Evolutionary conservation across 2,113 vertebrate species (phyloP), one percentile per base, ranked within the genome.

Genomic region (Rostratula benghalensis): DNA sequence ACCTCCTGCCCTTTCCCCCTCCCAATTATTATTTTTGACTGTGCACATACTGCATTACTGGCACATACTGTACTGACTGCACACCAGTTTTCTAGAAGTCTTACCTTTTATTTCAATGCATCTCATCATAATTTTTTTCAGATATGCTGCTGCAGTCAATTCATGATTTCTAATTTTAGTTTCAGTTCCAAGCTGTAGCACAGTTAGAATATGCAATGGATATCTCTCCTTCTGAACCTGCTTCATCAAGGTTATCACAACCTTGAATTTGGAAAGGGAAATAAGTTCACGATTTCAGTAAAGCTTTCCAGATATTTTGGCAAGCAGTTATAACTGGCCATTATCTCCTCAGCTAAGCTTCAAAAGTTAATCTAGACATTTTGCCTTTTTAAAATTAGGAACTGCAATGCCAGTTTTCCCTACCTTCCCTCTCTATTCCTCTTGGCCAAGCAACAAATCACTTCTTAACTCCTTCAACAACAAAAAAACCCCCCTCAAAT

Each of bases 71-170:
- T 33, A n/a, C 20, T 59, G 13, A 46, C n/a, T 53, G 5, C 28
- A 17, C 6, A 25, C 6, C 51, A 31, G 24, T 45, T 88, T 35
- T 20, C 7, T 7, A 27, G 12, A 86, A 73, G 46, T 92, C 97
- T 95, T 80, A 99, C 99, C 99, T 74, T 95, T 97, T 91, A 99
- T 99, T 91, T 99, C 98, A 83, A 96, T 97, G 94, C 98, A 99
- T 57, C 68, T 98, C 98, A 99, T 97, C 11, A 90, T 97, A 80
- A 99, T 98, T 89, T 98, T 98, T 75, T 98, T 98, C 63, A 99
- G 98, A 96, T 99, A 99, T 3, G 98, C 98, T 14, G 98, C 97
- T 82, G 98, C 99, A 37, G 97, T 97, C 97, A 98, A 94, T 88
- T 99, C 98, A 11, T 98, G 98, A 87, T 98, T 98, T 91, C 98